These are phyloP conservation scores for Xestia c-nigrum DNA, from an alignment of 2,888 invertebrate genomes.

Conservation along the genomic window DNA sequence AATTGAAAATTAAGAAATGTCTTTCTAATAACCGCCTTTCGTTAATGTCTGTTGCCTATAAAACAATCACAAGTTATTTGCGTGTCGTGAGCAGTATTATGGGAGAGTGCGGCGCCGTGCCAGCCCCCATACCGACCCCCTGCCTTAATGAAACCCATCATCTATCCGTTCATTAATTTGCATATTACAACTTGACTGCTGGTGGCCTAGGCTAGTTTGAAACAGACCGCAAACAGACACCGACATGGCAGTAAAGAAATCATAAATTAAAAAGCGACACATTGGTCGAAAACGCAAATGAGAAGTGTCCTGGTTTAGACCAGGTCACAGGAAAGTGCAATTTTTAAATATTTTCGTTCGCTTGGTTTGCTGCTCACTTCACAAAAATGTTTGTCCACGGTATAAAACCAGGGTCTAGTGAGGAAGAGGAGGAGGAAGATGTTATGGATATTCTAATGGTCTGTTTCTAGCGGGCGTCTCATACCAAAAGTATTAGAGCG, in stretches of 20 bases:
- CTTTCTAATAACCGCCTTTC: constrained; percentile 56
- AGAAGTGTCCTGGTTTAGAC: constrained; percentile 37
- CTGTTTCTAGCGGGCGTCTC: constrained; percentile 42
- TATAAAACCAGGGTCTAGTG: constrained; percentile 89
- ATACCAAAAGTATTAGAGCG: neutral
- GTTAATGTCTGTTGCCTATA: constrained; percentile 50
- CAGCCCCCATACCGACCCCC: constrained; percentile 75
- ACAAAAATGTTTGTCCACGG: constrained; percentile 90
- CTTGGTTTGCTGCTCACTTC: neutral
- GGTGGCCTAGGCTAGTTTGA: constrained; percentile 75
- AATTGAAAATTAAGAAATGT: constrained; percentile 29
- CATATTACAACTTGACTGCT: constrained; percentile 81
- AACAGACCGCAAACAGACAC: constrained; percentile 68
- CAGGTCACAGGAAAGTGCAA: constrained; percentile 13
- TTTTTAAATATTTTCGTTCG: neutral
- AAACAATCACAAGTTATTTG: constrained; percentile 73
- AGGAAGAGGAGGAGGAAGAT: constrained; percentile 91
- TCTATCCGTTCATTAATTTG: constrained; percentile 85
- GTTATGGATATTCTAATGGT: constrained; percentile 88
- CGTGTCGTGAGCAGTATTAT: constrained; percentile 76
- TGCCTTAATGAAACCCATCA: constrained; percentile 82
- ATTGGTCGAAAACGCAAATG: constrained; percentile 37
- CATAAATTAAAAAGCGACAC: constrained; percentile 44
- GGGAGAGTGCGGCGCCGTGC: constrained; percentile 81
- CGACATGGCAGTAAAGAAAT: constrained; percentile 60